These are phyloP conservation scores for Lineus longissimus DNA, from an alignment of 1,140 invertebrate species.

Conservation along the genomic window DNA sequence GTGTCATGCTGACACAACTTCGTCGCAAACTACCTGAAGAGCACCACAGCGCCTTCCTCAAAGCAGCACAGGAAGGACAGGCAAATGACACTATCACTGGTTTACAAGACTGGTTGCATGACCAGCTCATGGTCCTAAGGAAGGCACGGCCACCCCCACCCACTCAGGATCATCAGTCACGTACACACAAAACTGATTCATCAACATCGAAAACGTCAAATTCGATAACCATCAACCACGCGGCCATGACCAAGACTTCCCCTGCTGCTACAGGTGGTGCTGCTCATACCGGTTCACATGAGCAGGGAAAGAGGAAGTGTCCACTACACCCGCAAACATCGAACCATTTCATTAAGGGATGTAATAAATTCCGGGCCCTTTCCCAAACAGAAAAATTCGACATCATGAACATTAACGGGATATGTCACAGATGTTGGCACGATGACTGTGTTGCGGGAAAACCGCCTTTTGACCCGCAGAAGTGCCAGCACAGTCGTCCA, in stretches of 20 bases:
- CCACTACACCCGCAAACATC: background rate
- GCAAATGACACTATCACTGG: background rate
- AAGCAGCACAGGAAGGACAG: background rate
- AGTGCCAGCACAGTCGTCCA: background rate
- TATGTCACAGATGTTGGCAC: background rate
- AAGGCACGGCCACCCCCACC: background rate
- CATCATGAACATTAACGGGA: background rate
- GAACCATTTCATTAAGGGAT: background rate
- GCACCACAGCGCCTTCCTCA: background rate
- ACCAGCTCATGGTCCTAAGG: background rate
- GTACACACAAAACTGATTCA: background rate
- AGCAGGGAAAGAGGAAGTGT: background rate
- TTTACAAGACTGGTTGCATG: background rate
- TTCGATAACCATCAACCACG: background rate
- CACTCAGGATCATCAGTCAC: background rate
- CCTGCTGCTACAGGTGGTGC: background rate
- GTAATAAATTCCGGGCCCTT: slow-evolving; percentile 2
- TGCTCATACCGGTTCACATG: background rate
- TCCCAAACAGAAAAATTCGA: background rate
- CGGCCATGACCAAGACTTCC: background rate
- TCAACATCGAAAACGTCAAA: background rate
- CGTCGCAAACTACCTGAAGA: slow-evolving; percentile 1
- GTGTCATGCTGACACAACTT: background rate
- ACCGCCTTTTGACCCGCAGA: background rate
- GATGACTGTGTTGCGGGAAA: slow-evolving; percentile 1